Evolutionary conservation across 1,140 invertebrate species (phyloP), one percentile per base, ranked within the genome.

Genomic region (Pachypsylla venusta): DNA sequence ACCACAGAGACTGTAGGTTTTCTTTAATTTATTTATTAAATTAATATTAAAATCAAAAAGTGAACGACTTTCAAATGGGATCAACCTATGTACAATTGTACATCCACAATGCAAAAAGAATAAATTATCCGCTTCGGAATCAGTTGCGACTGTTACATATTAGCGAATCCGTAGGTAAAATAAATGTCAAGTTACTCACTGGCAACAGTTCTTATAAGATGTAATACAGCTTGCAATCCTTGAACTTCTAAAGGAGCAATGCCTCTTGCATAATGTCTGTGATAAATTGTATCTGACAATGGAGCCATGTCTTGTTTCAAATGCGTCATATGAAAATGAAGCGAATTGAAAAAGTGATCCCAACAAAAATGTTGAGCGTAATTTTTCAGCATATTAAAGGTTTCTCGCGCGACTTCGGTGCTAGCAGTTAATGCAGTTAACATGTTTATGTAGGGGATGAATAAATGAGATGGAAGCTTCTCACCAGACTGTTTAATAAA

Each of bases 401-500:
- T 88, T 71, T 89, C 82, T 56, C 81, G 75, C 0, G 89, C 87
- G 25, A 83, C 79, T 67, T 79, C 76, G 19, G 77, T 75, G 22
- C 82, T 81, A 60, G 81, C 83, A 0, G 88, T 83, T 24, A 98
- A 74, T 7, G 89, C 84, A 0, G 81, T 81, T 58, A 96, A 77
- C 81, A 96, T 90, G 60, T 82, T 83, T 48, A 94, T 74, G 71
- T 94, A 95, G 0, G 88, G 83, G 7, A 89, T 82, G 70, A 92
- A 92, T 25, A 96, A 71, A 1, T 84, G 80, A 13, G 87, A 79
- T n/a, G 88, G 86, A 27, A 94, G 72, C 68, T 90, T 75, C 69
- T 93, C 90, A 53, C 91, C 87, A 35, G 90, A 85, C 56, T 91
- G 75, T 3, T 89, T 77, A 2, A 96, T 81, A 71, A 96, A 94